phyloP scores from a whole-genome alignment of 2,797 vertebrate genomes.

The Chelmon rostratus region DNA sequence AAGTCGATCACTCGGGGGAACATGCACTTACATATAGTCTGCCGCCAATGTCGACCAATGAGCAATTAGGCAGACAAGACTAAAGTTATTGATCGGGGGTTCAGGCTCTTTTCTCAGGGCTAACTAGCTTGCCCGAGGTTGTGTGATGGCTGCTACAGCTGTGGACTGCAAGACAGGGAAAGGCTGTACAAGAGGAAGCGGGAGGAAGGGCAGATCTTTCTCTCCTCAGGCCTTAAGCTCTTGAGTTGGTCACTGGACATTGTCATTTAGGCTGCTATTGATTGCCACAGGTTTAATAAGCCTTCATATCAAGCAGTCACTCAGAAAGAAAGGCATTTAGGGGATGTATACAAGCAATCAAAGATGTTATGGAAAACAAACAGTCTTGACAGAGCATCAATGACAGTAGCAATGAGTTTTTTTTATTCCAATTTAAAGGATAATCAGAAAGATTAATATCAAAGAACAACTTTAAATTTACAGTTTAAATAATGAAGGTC shows the following conservation, averaged over 20 bases:
- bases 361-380: constrained; percentile 46
- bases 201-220: constrained; percentile 69
- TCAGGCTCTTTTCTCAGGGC: constrained; percentile 83
- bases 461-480: background rate
- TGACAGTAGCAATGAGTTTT: background rate
- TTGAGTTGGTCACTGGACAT: constrained; percentile 70
- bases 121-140: constrained; percentile 84
- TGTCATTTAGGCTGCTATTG: constrained; percentile 80
- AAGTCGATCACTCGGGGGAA: constrained; percentile 79
- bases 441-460: constrained; percentile 42
- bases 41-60: constrained; percentile 88
- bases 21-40: constrained; percentile 83
- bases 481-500: background rate
- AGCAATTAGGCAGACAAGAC: constrained; percentile 92
- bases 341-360: constrained; percentile 54
- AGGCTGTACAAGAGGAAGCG: constrained; percentile 44
- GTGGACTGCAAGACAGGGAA: constrained; percentile 52
- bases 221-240: constrained; percentile 77
- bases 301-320: constrained; percentile 63
- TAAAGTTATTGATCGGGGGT: constrained; percentile 87
- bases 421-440: constrained; percentile 32
- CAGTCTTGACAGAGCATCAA: constrained; percentile 8
- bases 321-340: constrained; percentile 45
- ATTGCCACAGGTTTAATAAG: constrained; percentile 73
- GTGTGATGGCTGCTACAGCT: constrained; percentile 73